Base-by-base conservation (phyloP, 2,113 vertebrate genomes). In the Mixornis gularis region DNA sequence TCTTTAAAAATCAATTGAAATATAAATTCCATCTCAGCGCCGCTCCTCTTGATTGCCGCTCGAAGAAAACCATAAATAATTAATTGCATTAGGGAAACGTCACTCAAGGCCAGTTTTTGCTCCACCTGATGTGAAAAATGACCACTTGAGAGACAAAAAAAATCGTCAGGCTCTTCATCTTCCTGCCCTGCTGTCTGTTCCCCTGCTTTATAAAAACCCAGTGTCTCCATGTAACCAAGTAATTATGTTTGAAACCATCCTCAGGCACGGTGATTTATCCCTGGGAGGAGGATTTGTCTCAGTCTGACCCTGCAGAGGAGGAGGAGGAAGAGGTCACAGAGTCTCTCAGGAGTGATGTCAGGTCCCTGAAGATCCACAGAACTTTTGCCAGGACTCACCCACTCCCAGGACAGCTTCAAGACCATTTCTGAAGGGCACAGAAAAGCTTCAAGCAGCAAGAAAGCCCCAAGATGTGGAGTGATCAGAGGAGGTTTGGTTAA, bases 71-170 rank as follows among this genome's bases (percentile, higher is more conserved):
- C 83, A 73, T 90, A 63, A 84, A 64, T 80, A 88, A 94, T 91
- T 92, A 94, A 95, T 56, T 41, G 55, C 74, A 36, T 69, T 77
- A 82, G 48, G 32, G 72, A 71, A 68, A 36, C 36, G 93, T 41
- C 93, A 92, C 83, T 86, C 92, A 71, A 58, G 24, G 62, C 53
- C 11, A 7, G 25, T 34, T 78, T 78, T 70, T 55, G 40, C 60
- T 84, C 65, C 89, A 90, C 89, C 81, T 70, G n/a, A 62, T 77
- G 60, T 58, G 80, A 95, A 90, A 91, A 87, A 93, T 52, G 70
- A 65, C 70, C 79, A 19, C 20, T 79, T 55, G 55, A 69, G 68
- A 83, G 86, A 80, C 49, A 90, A 59, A 18, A 36, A 89, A 90
- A 59, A 17, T 13, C 44, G 55, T 53, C 91, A 83, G 80, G 84